Percentiles rank a stretch among this genome's conserved stretches.
These are phyloP conservation scores for Crambe crambe DNA, from an alignment of 37 sponge, comb jelly and placozoan species.

Conservation along the genomic window DNA sequence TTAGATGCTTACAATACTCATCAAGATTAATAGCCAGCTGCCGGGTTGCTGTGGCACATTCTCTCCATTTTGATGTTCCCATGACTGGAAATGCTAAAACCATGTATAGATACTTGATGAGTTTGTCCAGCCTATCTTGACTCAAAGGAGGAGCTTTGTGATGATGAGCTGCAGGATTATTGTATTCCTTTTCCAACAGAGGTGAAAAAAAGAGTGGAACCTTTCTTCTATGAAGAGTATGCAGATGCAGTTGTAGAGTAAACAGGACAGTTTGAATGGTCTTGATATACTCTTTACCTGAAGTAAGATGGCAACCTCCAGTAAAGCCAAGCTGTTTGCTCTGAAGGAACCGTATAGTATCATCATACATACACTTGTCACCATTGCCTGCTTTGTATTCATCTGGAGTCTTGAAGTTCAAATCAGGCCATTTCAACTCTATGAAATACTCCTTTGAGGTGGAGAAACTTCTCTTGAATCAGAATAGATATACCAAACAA, in stretches of 20 bases:
- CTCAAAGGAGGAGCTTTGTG: neutral
- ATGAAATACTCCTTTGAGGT: neutral
- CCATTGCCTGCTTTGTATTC: neutral
- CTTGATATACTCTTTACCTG: neutral
- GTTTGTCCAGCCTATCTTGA: neutral
- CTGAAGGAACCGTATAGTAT: neutral
- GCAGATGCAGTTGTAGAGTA: neutral
- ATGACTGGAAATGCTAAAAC: neutral
- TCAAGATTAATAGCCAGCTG: neutral
- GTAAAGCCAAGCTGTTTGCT: too few species aligned
- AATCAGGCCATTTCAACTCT: neutral
- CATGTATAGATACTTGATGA: neutral
- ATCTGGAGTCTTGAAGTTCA: neutral
- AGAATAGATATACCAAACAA: neutral
- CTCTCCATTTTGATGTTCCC: neutral
- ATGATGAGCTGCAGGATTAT: neutral
- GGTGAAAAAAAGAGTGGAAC: neutral
- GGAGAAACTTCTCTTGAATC: neutral
- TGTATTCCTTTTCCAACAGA: neutral
- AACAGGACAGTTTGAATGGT: conserved; percentile 1
- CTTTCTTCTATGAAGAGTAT: conserved; percentile 3
- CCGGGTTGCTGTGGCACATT: conserved; percentile 3
- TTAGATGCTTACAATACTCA: neutral
- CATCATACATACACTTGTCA: neutral
- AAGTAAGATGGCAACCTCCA: neutral